Evolutionary conservation across 2,888 invertebrate genomes (phyloP).

Genomic region (Uropetala carovei): DNA sequence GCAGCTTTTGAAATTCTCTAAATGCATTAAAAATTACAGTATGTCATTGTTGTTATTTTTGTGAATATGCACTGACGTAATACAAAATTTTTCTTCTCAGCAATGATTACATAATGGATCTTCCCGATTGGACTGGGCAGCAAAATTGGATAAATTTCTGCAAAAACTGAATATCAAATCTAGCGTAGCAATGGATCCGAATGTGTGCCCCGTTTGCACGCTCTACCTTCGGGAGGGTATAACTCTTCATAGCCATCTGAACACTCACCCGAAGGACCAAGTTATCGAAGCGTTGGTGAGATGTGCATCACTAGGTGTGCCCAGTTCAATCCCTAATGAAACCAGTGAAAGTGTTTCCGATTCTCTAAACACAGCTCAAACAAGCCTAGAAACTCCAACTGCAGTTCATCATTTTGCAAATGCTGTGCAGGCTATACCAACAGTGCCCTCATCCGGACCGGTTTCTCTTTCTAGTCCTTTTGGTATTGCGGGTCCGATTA

Average conservation of each 20-base stretch:
- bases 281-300: constrained; percentile 85
- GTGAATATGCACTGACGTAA: neutral
- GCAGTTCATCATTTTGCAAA: constrained; percentile 51
- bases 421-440: constrained; percentile 31
- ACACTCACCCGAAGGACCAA: constrained; percentile 92
- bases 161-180: neutral
- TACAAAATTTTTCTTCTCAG: neutral
- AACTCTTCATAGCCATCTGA: constrained; percentile 87
- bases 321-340: constrained; percentile 45
- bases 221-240: constrained; percentile 89
- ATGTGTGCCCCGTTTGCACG: constrained; percentile 88
- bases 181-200: constrained; percentile 33
- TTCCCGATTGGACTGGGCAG: constrained; percentile 55
- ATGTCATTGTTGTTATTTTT: neutral
- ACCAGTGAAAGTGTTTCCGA: constrained; percentile 38
- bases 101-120: constrained; percentile 57
- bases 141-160: neutral
- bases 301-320: constrained; percentile 50
- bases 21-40: neutral
- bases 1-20: too few relatives aligned
- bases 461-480: constrained; percentile 54
- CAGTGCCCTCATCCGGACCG: constrained; percentile 43
- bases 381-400: constrained; percentile 17
- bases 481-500: constrained; percentile 28
- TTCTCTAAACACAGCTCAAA: constrained; percentile 15